phyloP scores from a whole-genome alignment of 2,113 vertebrate genomes.

The Hyperopisus bebe region DNA sequence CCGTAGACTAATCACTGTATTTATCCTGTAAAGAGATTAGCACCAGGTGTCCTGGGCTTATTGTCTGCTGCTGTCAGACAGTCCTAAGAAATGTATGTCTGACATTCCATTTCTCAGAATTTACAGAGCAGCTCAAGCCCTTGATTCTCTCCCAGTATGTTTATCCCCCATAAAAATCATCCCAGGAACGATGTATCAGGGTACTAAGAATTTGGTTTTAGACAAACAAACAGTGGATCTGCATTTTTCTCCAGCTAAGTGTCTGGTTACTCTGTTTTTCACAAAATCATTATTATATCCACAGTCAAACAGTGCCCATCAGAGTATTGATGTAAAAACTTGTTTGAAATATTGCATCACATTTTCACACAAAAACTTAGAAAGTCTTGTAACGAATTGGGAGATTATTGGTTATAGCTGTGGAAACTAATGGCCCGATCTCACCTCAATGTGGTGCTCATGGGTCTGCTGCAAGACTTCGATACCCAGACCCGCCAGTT shows the following conservation, averaged over 20 bases:
- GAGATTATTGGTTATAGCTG: background rate
- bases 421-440: too few species aligned
- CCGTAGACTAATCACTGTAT: background rate
- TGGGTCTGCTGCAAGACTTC: constrained; percentile 95
- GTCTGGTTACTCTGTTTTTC: background rate
- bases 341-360: background rate
- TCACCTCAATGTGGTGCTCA: constrained; percentile 92
- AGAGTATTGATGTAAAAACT: background rate
- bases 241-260: background rate
- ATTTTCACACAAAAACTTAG: background rate
- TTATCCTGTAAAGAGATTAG: background rate
- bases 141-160: background rate
- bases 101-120: background rate
- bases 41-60: background rate
- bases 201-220: background rate
- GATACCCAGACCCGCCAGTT: constrained; percentile 84
- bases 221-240: background rate
- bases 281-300: background rate
- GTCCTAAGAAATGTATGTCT: background rate
- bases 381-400: background rate
- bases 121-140: background rate
- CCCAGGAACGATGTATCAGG: background rate
- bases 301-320: background rate
- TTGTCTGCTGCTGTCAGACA: background rate
- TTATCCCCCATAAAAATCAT: background rate